Base-by-base conservation (phyloP, 2,113 vertebrate species). In the Axis porcinus region DNA sequence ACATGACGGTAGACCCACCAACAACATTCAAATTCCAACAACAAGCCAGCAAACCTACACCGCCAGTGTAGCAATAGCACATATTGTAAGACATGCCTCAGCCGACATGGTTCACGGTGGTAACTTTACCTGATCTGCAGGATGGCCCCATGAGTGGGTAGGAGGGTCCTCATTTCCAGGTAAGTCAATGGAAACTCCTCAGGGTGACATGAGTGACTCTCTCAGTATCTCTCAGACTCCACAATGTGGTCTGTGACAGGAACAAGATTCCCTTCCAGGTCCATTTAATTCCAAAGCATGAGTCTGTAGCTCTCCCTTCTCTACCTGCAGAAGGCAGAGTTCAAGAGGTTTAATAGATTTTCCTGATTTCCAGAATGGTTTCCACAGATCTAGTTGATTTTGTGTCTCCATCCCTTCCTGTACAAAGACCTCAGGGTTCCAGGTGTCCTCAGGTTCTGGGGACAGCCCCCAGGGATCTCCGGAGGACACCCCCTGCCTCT, bases 91-190 rank as follows among this genome's bases (percentile, higher is more conserved):
- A 13, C 2, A 7, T 2, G 4, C 60, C 23, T 14, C 1, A 7
- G 2, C 25, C 2, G 0, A 8, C 4, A 0, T 2, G 28, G 43
- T 2, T 33, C 54, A 4, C 10, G 0, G 0, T 3, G 0, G 0
- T 6, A 2, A 5, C 16, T 9, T 2, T 15, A 3, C 2, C 1
- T 19, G 2, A 0, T 7, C 27, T 16, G 21, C 25, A 40, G 3
- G 21, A 17, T 9, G 5, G 23, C 14, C n/a, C 7, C 0, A 1
- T 1, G 16, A 43, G 28, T 5, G 1, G 43, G 19, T 4, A 1
- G 3, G 1, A 14, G 30, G 2, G 1, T 21, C 64, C 64, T 3
- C 0, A 2, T 27, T 33, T 57, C 76, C 76, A n/a, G 36, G 76
- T 13, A 25, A 19, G 10, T 28, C 1, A 30, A 0, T 9, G 0